Percentiles rank a stretch among this genome's conserved stretches.
Evolutionary conservation across 2,888 invertebrate genomes (phyloP).

Genomic region (Lathronympha strigana): DNA sequence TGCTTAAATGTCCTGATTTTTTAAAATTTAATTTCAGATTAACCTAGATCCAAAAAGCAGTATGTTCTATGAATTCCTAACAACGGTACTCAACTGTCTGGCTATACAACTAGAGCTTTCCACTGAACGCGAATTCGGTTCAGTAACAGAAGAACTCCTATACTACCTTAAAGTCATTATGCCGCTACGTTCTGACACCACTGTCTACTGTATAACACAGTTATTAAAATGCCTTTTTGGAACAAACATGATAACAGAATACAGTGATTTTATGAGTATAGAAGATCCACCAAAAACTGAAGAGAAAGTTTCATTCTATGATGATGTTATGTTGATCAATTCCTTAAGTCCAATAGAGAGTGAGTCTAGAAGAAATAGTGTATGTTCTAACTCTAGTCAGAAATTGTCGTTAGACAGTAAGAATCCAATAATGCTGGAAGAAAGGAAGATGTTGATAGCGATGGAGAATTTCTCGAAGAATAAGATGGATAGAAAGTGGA

Average conservation of each 20-base stretch:
- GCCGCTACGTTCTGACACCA: slow-evolving; percentile 86
- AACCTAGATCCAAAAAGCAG: slow-evolving; percentile 91
- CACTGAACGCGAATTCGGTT: slow-evolving; percentile 88
- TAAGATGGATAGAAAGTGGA: slow-evolving; percentile 76
- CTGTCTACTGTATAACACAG: slow-evolving; percentile 91
- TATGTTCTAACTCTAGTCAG: slow-evolving; percentile 67
- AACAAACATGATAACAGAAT: slow-evolving; percentile 86
- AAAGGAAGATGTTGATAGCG: slow-evolving; percentile 67
- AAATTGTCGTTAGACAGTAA: slow-evolving; percentile 64
- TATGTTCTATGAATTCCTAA: slow-evolving; percentile 88
- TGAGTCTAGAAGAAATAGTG: slow-evolving; percentile 62
- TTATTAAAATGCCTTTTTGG: slow-evolving; percentile 90
- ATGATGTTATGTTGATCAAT: slow-evolving; percentile 68
- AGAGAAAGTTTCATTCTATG: slow-evolving; percentile 56
- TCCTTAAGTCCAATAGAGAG: slow-evolving; percentile 49
- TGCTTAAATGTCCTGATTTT: neutral
- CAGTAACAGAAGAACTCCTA: slow-evolving; percentile 91
- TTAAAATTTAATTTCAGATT: slow-evolving; percentile 82
- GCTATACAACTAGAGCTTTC: slow-evolving; percentile 89
- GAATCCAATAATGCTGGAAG: slow-evolving; percentile 67
- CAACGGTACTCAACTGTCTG: slow-evolving; percentile 86
- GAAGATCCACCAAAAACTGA: slow-evolving; percentile 49
- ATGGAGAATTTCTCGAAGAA: slow-evolving; percentile 79
- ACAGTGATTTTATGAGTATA: slow-evolving; percentile 71
- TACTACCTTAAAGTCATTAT: slow-evolving; percentile 89